Evolutionary conservation across 2,797 vertebrate genomes (phyloP).

Genomic region (Pagetopsis macropterus): DNA sequence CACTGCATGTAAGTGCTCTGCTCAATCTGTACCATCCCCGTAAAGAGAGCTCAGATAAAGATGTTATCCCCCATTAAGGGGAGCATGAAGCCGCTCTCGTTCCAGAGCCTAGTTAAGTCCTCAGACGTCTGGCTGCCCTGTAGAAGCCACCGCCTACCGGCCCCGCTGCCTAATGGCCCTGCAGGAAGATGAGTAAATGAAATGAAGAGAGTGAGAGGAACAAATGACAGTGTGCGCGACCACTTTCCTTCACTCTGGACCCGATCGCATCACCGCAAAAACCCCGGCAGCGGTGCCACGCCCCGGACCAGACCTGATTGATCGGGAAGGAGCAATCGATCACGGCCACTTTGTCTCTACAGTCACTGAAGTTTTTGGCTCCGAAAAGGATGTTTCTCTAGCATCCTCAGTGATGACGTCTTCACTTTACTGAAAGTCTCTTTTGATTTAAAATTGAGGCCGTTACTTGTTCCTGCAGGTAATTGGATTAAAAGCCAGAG

Average conservation of each 20-base stretch:
- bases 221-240: conserved; percentile 40
- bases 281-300: conserved; percentile 29
- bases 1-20: conserved; percentile 26
- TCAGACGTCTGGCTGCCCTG: conserved; percentile 56
- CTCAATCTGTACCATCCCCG: conserved; percentile 34
- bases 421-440: conserved; percentile 21
- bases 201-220: conserved; percentile 58
- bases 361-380: conserved; percentile 18
- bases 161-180: conserved; percentile 59
- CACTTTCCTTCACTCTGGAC: conserved; percentile 43
- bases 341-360: conserved; percentile 37
- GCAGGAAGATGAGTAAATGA: conserved; percentile 60
- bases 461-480: conserved; percentile 45
- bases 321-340: conserved; percentile 67
- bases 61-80: conserved; percentile 52
- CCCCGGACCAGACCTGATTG: conserved; percentile 47
- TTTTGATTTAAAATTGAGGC: conserved; percentile 53
- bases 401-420: neutral
- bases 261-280: conserved; percentile 55
- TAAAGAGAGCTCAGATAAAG: conserved; percentile 52
- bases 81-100: conserved; percentile 41
- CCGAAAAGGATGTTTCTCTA: conserved; percentile 17
- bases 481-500: conserved; percentile 61
- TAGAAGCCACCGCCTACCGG: conserved; percentile 42
- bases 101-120: conserved; percentile 64